A percentile compares a stretch with the other conserved stretches of the same genome.
These are phyloP conservation scores for Gobiocypris rarus DNA, from an alignment of 2,113 vertebrate genomes.

Conservation along the genomic window DNA sequence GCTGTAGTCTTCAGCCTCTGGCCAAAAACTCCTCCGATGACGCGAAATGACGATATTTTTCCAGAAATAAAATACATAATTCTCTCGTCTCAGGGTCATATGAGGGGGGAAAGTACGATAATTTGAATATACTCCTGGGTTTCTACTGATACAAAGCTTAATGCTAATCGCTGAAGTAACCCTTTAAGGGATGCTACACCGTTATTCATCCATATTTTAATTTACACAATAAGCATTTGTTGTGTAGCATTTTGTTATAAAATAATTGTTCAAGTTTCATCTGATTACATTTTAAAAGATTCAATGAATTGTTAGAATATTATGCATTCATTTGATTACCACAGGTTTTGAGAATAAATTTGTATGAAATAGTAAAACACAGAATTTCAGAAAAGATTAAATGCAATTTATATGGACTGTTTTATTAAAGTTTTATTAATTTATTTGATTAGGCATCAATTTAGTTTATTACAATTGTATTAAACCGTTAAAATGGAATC, in stretches of 20 bases:
- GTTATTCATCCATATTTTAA: neutral
- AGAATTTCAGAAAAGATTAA: neutral
- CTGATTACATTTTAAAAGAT: neutral
- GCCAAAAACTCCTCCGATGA: too few species aligned
- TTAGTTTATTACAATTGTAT: neutral
- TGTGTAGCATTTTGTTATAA: neutral
- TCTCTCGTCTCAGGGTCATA: too few species aligned
- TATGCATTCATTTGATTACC: neutral
- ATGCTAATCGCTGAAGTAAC: too few species aligned
- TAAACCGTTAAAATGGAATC: neutral
- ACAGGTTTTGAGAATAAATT: neutral
- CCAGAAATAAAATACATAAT: too few species aligned
- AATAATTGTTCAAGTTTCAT: neutral
- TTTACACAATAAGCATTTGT: neutral
- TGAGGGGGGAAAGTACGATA: too few species aligned
- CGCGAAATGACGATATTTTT: too few species aligned
- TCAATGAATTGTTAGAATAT: neutral
- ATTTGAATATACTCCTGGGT: too few species aligned
- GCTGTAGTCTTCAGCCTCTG: too few species aligned
- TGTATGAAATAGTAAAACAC: neutral
- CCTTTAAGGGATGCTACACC: neutral
- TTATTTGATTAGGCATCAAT: neutral
- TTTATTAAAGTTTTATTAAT: neutral
- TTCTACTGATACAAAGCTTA: too few species aligned
- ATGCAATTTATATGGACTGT: neutral